phyloP scores from a whole-genome alignment of 2,888 invertebrate genomes.

The Aethes cnicana region DNA sequence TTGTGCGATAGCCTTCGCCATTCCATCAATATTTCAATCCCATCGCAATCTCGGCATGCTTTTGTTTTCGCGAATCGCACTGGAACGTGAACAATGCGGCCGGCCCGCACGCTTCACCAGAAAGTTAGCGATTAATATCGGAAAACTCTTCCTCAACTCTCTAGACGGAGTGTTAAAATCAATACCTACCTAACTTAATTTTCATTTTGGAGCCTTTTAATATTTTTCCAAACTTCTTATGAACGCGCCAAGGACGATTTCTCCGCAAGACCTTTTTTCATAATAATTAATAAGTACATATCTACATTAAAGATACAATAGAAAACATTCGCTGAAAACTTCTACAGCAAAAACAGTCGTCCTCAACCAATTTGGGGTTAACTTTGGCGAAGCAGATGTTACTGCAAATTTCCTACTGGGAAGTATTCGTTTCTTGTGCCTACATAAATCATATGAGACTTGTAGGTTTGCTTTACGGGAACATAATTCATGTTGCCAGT shows the following conservation, averaged over 20 bases:
- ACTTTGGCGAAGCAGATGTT: constrained; percentile 21
- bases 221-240: background rate
- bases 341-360: constrained; percentile 14
- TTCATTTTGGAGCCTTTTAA: constrained; percentile 2
- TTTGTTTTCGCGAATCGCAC: constrained; percentile 42
- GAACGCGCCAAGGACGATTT: constrained; percentile 1
- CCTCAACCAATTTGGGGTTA: constrained; percentile 15
- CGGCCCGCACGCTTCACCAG: background rate
- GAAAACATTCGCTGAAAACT: constrained; percentile 17
- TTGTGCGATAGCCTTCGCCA: constrained; percentile 37
- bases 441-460: constrained; percentile 11
- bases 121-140: constrained; percentile 12
- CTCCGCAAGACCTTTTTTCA: constrained; percentile 15
- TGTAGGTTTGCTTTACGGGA: constrained; percentile 7
- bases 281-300: too few species aligned
- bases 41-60: constrained; percentile 39
- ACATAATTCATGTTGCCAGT: constrained; percentile 10
- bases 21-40: constrained; percentile 41
- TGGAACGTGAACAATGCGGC: constrained; percentile 36
- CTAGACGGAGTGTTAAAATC: background rate
- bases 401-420: too few species aligned
- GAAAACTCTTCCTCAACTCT: background rate
- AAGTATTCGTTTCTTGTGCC: constrained; percentile 3
- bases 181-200: constrained; percentile 1
- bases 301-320: constrained; percentile 24